Percentiles rank a stretch among this genome's conserved stretches.
Evolutionary conservation across 2,113 vertebrate genomes (phyloP).

Genomic region (Gymnobelideus leadbeateri): DNA sequence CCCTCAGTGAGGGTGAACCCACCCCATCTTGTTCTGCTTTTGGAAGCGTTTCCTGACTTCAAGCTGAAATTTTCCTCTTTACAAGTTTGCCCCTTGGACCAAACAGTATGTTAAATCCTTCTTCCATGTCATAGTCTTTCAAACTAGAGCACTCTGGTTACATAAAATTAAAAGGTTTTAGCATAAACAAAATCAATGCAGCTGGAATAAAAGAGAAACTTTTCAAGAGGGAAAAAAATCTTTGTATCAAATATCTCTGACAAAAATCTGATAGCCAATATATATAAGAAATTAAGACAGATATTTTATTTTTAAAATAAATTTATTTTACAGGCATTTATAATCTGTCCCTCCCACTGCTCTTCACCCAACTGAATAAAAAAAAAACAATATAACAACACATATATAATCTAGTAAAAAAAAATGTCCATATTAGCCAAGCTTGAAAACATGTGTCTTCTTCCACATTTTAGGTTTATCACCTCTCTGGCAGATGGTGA

Average conservation of each 20-base stretch:
- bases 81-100: not conserved
- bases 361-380: not conserved
- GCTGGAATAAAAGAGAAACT: not conserved
- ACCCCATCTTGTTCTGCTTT: no score
- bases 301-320: not conserved
- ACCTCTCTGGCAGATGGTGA: not conserved
- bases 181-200: not conserved
- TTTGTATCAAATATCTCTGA: not conserved
- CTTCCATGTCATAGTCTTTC: not conserved
- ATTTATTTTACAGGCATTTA: not conserved
- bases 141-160: not conserved
- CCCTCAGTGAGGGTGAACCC: no score
- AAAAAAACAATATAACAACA: not conserved
- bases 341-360: not conserved
- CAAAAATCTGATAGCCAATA: not conserved
- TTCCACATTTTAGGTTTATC: not conserved
- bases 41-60: not conserved
- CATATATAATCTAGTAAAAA: not conserved
- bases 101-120: not conserved
- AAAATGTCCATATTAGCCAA: not conserved
- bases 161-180: not conserved
- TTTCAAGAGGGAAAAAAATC: not conserved
- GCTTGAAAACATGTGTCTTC: not conserved
- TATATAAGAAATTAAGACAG: not conserved
- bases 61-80: not conserved